These are phyloP conservation scores for Aulostomus chinensis DNA, from an alignment of 2,797 vertebrate species.

Conservation along the genomic window DNA sequence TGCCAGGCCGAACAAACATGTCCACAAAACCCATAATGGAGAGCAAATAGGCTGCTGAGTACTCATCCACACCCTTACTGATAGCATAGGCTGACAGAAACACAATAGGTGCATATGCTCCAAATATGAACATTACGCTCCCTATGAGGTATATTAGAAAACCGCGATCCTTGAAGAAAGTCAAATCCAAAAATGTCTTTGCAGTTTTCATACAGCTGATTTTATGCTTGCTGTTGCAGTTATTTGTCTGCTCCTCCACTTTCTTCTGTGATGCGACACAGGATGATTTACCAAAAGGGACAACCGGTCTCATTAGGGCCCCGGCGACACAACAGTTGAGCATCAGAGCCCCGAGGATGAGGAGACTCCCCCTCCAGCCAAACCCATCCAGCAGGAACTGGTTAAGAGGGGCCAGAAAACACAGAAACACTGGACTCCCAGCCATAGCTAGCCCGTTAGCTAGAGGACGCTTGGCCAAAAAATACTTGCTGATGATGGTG, in stretches of 20 bases:
- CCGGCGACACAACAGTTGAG: constrained; percentile 87
- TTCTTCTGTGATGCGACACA: constrained; percentile 3
- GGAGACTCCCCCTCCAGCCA: constrained; percentile 87
- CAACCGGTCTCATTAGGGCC: constrained; percentile 83
- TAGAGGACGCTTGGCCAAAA: constrained; percentile 79
- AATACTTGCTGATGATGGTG: constrained; percentile 88
- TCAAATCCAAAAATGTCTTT: constrained; percentile 77
- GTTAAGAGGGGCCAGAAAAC: constrained; percentile 81
- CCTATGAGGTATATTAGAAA: constrained; percentile 87
- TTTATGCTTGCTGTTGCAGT: constrained; percentile 13
- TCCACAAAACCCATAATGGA: constrained; percentile 83
- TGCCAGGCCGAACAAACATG: constrained; percentile 82
- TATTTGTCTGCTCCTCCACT: not conserved
- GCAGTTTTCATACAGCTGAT: constrained; percentile 62
- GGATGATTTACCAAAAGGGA: not conserved
- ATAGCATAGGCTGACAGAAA: constrained; percentile 84
- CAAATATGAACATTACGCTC: constrained; percentile 85
- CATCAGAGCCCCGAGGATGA: constrained; percentile 84
- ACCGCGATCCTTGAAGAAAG: constrained; percentile 84
- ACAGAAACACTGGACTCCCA: constrained; percentile 84
- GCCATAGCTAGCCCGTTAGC: constrained; percentile 87
- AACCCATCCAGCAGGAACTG: constrained; percentile 80
- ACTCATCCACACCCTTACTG: constrained; percentile 77
- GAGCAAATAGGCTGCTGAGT: constrained; percentile 83
- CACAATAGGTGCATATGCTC: constrained; percentile 84